phyloP scores from a whole-genome alignment of 2,797 vertebrate genomes.

The Oreochromis grahami region DNA sequence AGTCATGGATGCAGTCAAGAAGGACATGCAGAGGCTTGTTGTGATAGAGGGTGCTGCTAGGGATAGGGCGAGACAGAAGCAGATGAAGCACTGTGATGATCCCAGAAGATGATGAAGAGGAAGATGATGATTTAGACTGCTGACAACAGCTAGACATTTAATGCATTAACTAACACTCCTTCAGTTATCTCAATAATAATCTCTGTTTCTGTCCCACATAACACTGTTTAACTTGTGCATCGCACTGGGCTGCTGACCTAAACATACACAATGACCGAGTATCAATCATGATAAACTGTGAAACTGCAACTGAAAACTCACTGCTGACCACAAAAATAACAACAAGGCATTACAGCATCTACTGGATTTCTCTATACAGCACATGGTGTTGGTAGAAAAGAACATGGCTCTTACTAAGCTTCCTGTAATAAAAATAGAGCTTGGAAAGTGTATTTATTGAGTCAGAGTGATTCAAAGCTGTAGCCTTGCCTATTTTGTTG shows the following conservation, averaged over 20 bases:
- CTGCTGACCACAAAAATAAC: not conserved
- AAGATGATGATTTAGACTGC: not conserved
- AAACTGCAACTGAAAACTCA: not conserved
- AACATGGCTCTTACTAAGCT: not conserved
- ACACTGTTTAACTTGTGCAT: not conserved
- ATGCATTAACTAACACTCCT: not conserved
- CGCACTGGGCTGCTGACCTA: not conserved
- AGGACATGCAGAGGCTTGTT: not conserved
- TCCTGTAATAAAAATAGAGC: constrained; percentile 33
- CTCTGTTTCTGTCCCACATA: not conserved
- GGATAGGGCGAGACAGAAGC: not conserved
- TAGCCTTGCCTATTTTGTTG: constrained; percentile 25
- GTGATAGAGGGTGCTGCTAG: not conserved
- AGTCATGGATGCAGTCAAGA: not conserved
- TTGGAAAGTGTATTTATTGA: constrained; percentile 25
- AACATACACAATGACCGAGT: not conserved
- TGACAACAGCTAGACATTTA: not conserved
- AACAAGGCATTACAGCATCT: not conserved
- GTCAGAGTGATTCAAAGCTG: constrained; percentile 20
- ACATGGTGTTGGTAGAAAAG: not conserved
- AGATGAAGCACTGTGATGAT: not conserved
- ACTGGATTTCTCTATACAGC: not conserved
- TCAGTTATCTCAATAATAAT: not conserved
- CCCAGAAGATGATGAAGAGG: not conserved
- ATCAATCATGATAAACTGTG: not conserved